These are phyloP conservation scores for Schizopygopsis pylzovi DNA, from an alignment of 2,797 vertebrate species.

Conservation along the genomic window DNA sequence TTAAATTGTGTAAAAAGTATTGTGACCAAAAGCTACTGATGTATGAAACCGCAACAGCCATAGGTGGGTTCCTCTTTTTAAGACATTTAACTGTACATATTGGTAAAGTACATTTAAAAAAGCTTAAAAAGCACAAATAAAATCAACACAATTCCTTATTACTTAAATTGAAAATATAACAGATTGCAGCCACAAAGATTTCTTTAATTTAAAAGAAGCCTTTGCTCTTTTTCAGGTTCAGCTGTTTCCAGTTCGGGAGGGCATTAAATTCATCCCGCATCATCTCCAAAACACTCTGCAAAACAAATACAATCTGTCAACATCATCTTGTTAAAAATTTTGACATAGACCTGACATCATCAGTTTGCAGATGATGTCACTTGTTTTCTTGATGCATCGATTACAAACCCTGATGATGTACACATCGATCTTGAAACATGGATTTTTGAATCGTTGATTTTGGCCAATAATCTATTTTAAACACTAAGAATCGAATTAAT, in stretches of 20 bases:
- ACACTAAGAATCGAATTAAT: too few species aligned
- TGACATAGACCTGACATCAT: not conserved
- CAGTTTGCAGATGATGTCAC: not conserved
- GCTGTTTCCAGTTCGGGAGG: slow-evolving; percentile 84
- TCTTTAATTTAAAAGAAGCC: slow-evolving; percentile 74
- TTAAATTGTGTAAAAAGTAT: slow-evolving; percentile 9
- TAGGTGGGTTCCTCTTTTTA: slow-evolving; percentile 4
- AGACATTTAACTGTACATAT: slow-evolving; percentile 28
- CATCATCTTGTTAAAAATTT: not conserved
- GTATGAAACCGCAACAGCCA: slow-evolving; percentile 6
- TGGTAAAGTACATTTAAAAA: slow-evolving; percentile 58
- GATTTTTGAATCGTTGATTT: too few species aligned
- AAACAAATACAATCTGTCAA: slow-evolving; percentile 38
- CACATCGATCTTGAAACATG: too few species aligned
- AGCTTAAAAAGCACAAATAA: slow-evolving; percentile 15
- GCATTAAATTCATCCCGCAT: slow-evolving; percentile 79
- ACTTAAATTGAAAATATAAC: slow-evolving; percentile 31
- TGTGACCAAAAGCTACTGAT: slow-evolving; percentile 10
- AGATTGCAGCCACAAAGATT: slow-evolving; percentile 8
- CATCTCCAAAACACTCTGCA: slow-evolving; percentile 79
- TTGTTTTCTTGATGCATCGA: too few species aligned
- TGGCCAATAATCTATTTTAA: too few species aligned
- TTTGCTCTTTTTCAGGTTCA: slow-evolving; percentile 84
- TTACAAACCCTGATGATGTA: too few species aligned
- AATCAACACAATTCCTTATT: not conserved